These are phyloP conservation scores for Rattus norvegicus DNA, from an alignment of 2,113 vertebrate genomes.

Conservation along the genomic window GRCr8 NC_086028.1:18704001-18704500, in stretches of 20 bases:
- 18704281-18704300: not conserved
- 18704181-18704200: not conserved
- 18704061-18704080: not conserved
- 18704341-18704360: too few relatives aligned
- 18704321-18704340: too few relatives aligned
- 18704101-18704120: not conserved
- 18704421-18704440: not conserved
- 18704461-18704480: rapidly evolving
- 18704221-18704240: not conserved
- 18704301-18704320: rapidly evolving
- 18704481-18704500: not conserved
- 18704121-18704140: not conserved
- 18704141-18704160: not conserved
- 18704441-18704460: not conserved
- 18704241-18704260: rapidly evolving
- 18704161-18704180: not conserved
- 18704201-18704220: rapidly evolving
- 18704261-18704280: not conserved
- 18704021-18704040: not conserved
- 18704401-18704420: not conserved
- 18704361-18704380: not conserved
- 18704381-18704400: too few relatives aligned
- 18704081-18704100: not conserved
- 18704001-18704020: not conserved
- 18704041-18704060: not conserved